Conservation (phyloP, 2,797 vertebrate genomes). For the Sebastes steindachneri region DNA sequence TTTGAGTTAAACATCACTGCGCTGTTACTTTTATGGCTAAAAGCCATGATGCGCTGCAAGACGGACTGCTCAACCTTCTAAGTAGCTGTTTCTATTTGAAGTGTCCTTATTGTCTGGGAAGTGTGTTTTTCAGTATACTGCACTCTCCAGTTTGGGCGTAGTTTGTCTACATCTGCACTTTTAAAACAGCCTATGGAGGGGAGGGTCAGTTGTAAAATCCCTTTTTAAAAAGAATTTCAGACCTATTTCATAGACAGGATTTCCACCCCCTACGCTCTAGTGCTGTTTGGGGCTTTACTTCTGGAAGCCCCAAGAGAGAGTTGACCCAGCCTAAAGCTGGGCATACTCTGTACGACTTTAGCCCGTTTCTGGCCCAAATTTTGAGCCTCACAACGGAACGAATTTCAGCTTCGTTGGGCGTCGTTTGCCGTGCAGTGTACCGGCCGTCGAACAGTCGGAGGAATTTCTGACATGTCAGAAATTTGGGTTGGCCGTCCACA, state of each 20-base stretch:
- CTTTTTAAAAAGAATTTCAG: neutral
- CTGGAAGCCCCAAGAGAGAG: constrained; percentile 15
- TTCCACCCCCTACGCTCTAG: neutral
- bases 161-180: neutral
- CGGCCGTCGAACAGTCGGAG: no score
- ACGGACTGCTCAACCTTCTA: neutral
- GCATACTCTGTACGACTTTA: no score
- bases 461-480: no score
- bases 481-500: no score
- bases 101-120: neutral
- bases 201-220: neutral
- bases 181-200: neutral
- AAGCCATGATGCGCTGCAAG: neutral
- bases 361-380: no score
- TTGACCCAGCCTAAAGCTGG: constrained; percentile 12
- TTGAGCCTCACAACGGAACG: no score
- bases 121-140: neutral
- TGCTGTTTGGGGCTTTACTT: neutral
- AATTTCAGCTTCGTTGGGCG: no score
- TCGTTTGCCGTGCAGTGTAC: no score
- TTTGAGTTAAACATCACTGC: constrained; percentile 33
- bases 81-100: neutral
- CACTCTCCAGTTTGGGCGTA: neutral
- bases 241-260: neutral
- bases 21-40: constrained; percentile 31